Base-by-base conservation (phyloP, 2,113 vertebrate species). In the Sinosuthora webbiana region DNA sequence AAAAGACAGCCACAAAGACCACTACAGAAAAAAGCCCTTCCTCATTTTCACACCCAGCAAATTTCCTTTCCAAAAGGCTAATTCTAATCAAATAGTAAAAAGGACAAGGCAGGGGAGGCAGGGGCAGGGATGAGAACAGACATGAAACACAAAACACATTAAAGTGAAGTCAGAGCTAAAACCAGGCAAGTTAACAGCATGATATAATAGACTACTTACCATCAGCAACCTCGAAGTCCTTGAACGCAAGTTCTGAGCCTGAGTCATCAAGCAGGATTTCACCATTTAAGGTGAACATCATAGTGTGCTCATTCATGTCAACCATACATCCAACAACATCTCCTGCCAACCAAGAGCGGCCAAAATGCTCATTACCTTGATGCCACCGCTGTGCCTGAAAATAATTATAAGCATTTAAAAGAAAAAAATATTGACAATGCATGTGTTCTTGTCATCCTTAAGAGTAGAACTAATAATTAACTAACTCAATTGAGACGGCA, bases 321-420 rank as follows among this genome's bases (percentile, higher is more conserved):
- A 99, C 99, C 99, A 99, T 99, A 78, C 99, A 99, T 10, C 99
- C 99, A 39, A 99, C 98, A 20, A 99, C 98, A 30, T 99, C 99
- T 6, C 99, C 99, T 1, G 97, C 97, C 91, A 98, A 98, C 99
- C 99, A 99, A 8, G 98, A 98, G 20, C 99, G 98, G 4, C 99
- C 99, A 90, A 99, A 99, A 97, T 99, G 99, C 74, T 99, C 99
- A 10, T 99, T 99, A 27, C 99, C 99, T 94, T 99, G 99, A 96
- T 99, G 98, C 99, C 99, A 99, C 27, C 99, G 98, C 96, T 99
- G 99, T 5, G 99, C 99, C 99, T 99, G 65, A 11, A 64, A 86
- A 75, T 59, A 70, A 91, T 65, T 52, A n/a, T 41, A 96, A 93
- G 16, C 41, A 60, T 89, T 87, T 91, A 23, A 92, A 63, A 78